Conservation (phyloP, 2,888 invertebrate genomes). For the Papilio gigon region DNA sequence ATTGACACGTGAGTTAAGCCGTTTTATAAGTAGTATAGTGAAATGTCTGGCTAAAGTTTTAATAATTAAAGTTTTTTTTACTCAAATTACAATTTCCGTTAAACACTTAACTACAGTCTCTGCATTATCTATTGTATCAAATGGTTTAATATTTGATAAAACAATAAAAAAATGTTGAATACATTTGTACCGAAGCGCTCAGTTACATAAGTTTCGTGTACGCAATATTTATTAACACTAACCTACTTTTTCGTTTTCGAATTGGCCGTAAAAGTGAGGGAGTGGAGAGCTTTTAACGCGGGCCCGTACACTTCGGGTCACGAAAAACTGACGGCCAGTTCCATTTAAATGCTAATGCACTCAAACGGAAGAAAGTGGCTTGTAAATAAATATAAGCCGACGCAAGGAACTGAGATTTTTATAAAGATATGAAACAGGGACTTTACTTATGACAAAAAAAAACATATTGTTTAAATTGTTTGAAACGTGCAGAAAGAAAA, state of each 20-base stretch:
- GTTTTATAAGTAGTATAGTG: too few relatives aligned
- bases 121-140: not conserved
- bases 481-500: not conserved
- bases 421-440: constrained; percentile 9
- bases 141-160: not conserved
- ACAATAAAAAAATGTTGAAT: not conserved
- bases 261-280: constrained; percentile 10
- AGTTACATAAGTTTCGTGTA: constrained; percentile 12
- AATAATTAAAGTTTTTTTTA: too few relatives aligned
- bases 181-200: not conserved
- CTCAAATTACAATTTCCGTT: too few relatives aligned
- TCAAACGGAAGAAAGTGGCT: constrained; percentile 14
- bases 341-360: constrained; percentile 39
- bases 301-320: constrained; percentile 22
- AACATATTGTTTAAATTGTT: not conserved
- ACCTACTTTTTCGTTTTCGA: constrained; percentile 26
- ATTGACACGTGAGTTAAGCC: too few relatives aligned
- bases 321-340: constrained; percentile 26
- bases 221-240: constrained; percentile 23
- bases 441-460: constrained; percentile 4
- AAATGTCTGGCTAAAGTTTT: too few relatives aligned
- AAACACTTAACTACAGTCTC: not conserved
- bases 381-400: constrained; percentile 28
- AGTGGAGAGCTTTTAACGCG: constrained; percentile 18
- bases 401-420: constrained; percentile 3